Conservation (phyloP, 2,113 vertebrate genomes). For the Eudyptes chrysolophus region DNA sequence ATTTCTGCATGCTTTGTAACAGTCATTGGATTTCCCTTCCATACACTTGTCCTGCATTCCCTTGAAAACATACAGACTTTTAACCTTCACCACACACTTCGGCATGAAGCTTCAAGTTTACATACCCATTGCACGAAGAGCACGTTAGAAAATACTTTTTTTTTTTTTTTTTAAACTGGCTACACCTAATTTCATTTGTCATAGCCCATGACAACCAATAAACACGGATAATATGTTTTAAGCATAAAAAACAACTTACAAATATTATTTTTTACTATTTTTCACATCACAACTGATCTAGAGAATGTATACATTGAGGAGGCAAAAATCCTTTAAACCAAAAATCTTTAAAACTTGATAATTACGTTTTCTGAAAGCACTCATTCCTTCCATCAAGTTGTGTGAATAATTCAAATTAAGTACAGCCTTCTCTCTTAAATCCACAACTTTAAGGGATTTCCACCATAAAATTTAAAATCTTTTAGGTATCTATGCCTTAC, state of each 20-base stretch:
- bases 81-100: background rate
- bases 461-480: background rate
- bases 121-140: rapidly evolving
- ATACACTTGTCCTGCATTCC: background rate
- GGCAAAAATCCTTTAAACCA: background rate
- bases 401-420: background rate
- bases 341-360: background rate
- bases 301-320: rapidly evolving
- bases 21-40: background rate
- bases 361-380: background rate
- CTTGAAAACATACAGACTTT: background rate
- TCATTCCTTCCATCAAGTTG: background rate
- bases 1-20: background rate
- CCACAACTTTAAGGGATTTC: background rate
- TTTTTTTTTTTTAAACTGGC: background rate
- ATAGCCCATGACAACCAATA: background rate
- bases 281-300: background rate
- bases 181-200: background rate
- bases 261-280: background rate
- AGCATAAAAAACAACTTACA: background rate
- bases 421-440: background rate
- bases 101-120: background rate
- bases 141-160: rapidly evolving
- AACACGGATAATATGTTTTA: background rate
- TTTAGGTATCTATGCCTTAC: background rate